Conservation (phyloP, 23 tunicate species). For the Halocynthia roretzi region DNA sequence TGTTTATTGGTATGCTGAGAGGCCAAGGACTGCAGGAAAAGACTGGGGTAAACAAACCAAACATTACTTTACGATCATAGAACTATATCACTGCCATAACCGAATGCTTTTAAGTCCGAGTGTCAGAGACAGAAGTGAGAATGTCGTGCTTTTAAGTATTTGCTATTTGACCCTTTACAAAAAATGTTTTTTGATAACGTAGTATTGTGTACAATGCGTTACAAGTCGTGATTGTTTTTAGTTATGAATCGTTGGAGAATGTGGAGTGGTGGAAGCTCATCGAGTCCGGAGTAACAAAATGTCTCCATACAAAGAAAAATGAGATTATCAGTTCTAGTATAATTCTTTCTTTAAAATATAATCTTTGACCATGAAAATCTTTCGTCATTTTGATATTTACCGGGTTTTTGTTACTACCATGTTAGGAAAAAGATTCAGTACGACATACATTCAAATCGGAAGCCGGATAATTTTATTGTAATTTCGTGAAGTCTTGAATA, state of each 20-base stretch:
- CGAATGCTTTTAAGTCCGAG: too few species aligned
- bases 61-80: too few species aligned
- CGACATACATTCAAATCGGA: too few species aligned
- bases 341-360: neutral
- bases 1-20: conserved; percentile 37
- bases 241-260: conserved; percentile 46
- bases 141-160: too few species aligned
- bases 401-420: too few species aligned
- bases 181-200: neutral
- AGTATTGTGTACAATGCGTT: neutral
- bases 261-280: conserved; percentile 51
- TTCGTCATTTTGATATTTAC: too few species aligned
- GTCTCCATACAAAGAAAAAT: neutral
- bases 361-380: too few species aligned
- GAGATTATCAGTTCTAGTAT: neutral
- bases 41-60: conserved; percentile 39
- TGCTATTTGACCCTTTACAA: neutral
- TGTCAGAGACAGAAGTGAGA: too few species aligned
- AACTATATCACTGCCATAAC: too few species aligned
- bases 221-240: conserved; percentile 3
- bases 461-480: too few species aligned
- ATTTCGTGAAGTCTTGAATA: too few species aligned
- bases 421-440: too few species aligned
- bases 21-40: conserved; percentile 50
- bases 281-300: conserved; percentile 17